Percentiles rank a stretch among this genome's conserved stretches.
These are phyloP conservation scores for Peromyscus polionotus DNA, from an alignment of 2,113 vertebrate species.

Conservation along the genomic window DNA sequence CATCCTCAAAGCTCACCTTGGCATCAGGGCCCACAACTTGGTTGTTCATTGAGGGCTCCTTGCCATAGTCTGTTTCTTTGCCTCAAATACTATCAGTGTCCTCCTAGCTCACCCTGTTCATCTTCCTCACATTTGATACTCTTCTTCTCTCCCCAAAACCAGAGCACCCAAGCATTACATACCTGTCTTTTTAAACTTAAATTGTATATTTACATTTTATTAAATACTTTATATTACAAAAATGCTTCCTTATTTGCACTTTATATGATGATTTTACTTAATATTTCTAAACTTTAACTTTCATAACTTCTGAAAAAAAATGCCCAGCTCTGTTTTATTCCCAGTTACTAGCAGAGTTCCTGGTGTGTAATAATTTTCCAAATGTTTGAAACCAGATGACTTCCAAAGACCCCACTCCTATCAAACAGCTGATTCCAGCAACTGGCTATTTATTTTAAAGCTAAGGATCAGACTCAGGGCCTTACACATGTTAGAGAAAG, in stretches of 20 bases:
- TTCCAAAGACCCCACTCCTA: neutral
- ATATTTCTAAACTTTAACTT: constrained; percentile 3
- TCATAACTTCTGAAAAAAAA: neutral
- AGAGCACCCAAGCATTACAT: neutral
- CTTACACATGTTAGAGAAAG: neutral
- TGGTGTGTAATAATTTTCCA: neutral
- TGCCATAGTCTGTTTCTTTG: neutral
- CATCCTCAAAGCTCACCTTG: neutral
- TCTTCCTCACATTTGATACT: neutral
- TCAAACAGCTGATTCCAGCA: neutral
- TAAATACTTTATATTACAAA: neutral
- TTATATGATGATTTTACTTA: neutral
- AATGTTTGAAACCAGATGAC: neutral
- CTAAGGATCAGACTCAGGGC: neutral
- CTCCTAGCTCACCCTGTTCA: neutral
- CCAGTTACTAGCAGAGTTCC: neutral
- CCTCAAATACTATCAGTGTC: neutral
- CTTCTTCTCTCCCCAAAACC: neutral
- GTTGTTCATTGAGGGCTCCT: neutral
- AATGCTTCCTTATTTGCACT: neutral
- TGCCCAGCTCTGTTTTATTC: neutral
- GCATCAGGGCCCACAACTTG: neutral
- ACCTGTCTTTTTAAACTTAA: neutral
- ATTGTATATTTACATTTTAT: neutral
- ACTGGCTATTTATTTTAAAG: neutral